These are phyloP conservation scores for Plagiodera versicolora DNA, from an alignment of 2,888 invertebrate genomes.

Conservation along the genomic window DNA sequence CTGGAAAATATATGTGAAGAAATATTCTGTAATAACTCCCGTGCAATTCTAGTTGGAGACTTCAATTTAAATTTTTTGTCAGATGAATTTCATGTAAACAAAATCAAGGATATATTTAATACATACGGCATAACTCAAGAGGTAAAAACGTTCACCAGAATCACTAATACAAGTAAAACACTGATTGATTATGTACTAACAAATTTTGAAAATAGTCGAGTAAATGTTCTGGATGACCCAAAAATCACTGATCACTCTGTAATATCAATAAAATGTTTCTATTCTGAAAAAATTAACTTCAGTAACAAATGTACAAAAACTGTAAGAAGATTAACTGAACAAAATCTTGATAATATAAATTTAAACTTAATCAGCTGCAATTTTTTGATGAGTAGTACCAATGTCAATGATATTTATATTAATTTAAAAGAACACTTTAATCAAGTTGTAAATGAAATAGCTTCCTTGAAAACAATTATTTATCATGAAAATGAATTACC, in stretches of 20 bases:
- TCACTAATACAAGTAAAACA: not conserved
- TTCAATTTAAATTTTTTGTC: not conserved
- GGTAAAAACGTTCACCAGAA: not conserved
- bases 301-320: constrained; percentile 3
- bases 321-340: constrained; percentile 4
- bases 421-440: not conserved
- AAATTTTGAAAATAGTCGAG: constrained; percentile 3
- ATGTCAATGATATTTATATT: not conserved
- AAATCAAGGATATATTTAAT: constrained; percentile 2
- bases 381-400: not conserved
- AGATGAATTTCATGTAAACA: not conserved
- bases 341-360: not conserved
- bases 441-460: not conserved
- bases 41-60: constrained; percentile 5
- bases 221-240: constrained; percentile 1
- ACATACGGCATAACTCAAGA: constrained; percentile 5
- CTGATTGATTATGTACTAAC: not conserved
- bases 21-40: constrained; percentile 11
- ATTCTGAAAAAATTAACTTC: not conserved
- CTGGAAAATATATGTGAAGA: constrained; percentile 17
- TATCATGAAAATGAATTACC: constrained; percentile 11
- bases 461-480: not conserved
- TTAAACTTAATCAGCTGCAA: not conserved
- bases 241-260: not conserved
- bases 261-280: not conserved